Evolutionary conservation across 2,888 invertebrate genomes (phyloP).

Genomic region (Proisotoma minuta): DNA sequence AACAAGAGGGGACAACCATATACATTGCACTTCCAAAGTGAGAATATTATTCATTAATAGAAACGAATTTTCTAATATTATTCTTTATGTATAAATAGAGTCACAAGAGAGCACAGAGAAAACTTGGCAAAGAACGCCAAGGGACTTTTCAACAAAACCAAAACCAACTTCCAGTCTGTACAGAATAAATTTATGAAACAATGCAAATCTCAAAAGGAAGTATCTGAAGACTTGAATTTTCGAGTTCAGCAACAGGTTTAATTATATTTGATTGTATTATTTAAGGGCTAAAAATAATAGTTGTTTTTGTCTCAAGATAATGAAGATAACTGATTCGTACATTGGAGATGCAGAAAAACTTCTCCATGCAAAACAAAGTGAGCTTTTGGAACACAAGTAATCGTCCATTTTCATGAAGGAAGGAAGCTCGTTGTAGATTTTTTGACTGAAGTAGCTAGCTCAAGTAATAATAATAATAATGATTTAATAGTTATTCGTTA

Average conservation of each 20-base stretch:
- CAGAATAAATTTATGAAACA: slow-evolving; percentile 69
- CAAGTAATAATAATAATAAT: not conserved
- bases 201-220: slow-evolving; percentile 63
- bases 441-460: not conserved
- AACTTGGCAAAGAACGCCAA: slow-evolving; percentile 82
- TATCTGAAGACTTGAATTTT: slow-evolving; percentile 64
- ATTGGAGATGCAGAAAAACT: slow-evolving; percentile 62
- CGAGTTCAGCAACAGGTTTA: slow-evolving; percentile 59
- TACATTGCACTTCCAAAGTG: slow-evolving; percentile 84
- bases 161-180: slow-evolving; percentile 68
- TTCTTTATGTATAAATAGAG: slow-evolving; percentile 52
- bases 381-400: slow-evolving; percentile 62
- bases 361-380: slow-evolving; percentile 66
- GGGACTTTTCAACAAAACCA: slow-evolving; percentile 69
- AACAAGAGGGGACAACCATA: slow-evolving; percentile 87
- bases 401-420: not conserved
- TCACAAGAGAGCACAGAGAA: slow-evolving; percentile 90
- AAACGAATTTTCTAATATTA: not conserved
- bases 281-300: slow-evolving; percentile 8
- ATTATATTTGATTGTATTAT: slow-evolving; percentile 7
- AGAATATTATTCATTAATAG: slow-evolving; percentile 48
- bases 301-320: slow-evolving; percentile 57
- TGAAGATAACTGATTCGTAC: slow-evolving; percentile 64
- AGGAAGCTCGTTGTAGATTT: not conserved
- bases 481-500: no score